Evolutionary conservation across 2,888 invertebrate species (phyloP), one percentile per base, ranked within the genome.

Genomic region (Phyto melanocephala): DNA sequence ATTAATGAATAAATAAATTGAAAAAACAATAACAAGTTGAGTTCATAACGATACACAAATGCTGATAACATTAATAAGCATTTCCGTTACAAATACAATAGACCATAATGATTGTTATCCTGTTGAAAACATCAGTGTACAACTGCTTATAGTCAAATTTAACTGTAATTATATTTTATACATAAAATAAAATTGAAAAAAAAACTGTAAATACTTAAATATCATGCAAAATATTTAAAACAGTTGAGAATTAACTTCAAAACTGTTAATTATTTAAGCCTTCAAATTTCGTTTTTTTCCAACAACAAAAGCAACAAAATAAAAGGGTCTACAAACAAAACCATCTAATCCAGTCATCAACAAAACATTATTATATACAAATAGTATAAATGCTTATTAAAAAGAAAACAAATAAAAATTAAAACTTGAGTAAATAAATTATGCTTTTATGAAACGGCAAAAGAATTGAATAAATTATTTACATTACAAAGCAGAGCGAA

Each of bases 51-150:
- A 68, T 77, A 24, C 42, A 62, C 22, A 65, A 33, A 10, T 52
- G 8, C 10, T 20, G 68, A 47, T 70, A 67, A 56, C 17, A 42
- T 33, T 65, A 76, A 60, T 71, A 54, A 82, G 28, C 70, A 79
- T 79, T 82, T 81, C 81, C 81, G 81, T 68, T 68, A 54, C 45
- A 52, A 33, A 62, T 62, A 54, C 60, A 52, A 60, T n/a, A 2
- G n/a, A 37, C 54, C 37, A 7, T 47, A 75, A 75, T 75, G 24
- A 56, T 13, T 35, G 24, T 3, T 45, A 56, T 54, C 35, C 52
- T 54, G 28, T 42, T 15, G 40, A 15, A 45, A n/a, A 54, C 7
- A 63, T 11, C 42, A 63, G 13, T 2, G n/a, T 28, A 40, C 28
- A 28, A 28, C 6, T 28, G n/a, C n/a, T 28, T 5, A 28, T 28